These are phyloP conservation scores for Macrochelys suwanniensis DNA, from an alignment of 2,797 vertebrate genomes.

Conservation along the genomic window DNA sequence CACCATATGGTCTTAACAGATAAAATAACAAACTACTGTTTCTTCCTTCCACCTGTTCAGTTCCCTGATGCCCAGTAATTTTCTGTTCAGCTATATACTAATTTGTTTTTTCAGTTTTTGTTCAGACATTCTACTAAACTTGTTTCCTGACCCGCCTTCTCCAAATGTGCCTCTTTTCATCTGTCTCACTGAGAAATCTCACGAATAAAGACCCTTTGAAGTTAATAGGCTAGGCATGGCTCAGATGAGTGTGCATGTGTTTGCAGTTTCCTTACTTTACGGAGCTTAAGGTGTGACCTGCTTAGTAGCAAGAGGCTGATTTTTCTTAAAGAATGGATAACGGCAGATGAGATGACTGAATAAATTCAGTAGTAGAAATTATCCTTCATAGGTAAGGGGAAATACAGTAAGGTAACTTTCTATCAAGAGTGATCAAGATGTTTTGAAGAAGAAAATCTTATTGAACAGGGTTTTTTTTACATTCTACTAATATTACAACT, in stretches of 20 bases:
- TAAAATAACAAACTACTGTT: not conserved
- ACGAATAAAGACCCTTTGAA: not conserved
- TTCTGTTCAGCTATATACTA: not conserved
- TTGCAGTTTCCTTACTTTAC: rapidly evolving
- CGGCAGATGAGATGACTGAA: not conserved
- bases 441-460: not conserved
- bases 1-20: rapidly evolving
- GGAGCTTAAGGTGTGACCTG: not conserved
- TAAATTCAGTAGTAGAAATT: not conserved
- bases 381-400: not conserved
- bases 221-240: rapidly evolving
- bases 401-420: not conserved
- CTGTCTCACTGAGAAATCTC: not conserved
- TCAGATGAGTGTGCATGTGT: not conserved
- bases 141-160: not conserved
- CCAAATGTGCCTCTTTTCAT: not conserved
- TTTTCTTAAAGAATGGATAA: not conserved
- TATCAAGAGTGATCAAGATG: not conserved
- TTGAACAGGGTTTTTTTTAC: not conserved
- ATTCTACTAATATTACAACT: not conserved
- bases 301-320: not conserved
- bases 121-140: not conserved
- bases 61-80: not conserved
- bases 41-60: not conserved
- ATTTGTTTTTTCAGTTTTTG: rapidly evolving